Percentiles rank a stretch among this genome's conserved stretches.
phyloP scores from a whole-genome alignment of 2,797 vertebrate genomes.

The Hippoglossus hippoglossus region DNA sequence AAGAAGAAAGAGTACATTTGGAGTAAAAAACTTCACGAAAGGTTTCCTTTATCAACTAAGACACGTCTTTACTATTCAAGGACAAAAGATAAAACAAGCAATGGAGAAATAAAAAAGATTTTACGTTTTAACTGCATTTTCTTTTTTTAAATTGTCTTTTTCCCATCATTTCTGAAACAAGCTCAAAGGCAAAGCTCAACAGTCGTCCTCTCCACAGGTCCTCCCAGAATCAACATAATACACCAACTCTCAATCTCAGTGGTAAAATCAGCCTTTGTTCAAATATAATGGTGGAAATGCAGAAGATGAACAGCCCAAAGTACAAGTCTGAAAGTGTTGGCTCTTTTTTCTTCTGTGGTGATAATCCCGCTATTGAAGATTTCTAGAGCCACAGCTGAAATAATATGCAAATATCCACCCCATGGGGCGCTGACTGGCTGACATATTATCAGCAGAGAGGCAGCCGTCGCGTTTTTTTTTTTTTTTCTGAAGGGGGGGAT shows the following conservation, averaged over 20 bases:
- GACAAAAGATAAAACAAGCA: constrained; percentile 5
- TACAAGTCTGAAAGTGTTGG: constrained; percentile 48
- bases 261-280: constrained; percentile 65
- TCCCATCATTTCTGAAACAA: constrained; percentile 24
- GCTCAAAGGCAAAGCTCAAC: constrained; percentile 24
- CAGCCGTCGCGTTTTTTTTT: constrained; percentile 68
- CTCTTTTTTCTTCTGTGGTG: constrained; percentile 63
- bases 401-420: constrained; percentile 82
- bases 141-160: background rate
- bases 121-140: constrained; percentile 12
- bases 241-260: constrained; percentile 47
- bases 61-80: constrained; percentile 12
- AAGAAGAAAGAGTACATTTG: constrained; percentile 13
- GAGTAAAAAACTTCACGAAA: constrained; percentile 27
- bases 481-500: constrained; percentile 22
- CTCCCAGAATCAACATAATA: constrained; percentile 38
- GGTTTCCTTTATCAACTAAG: constrained; percentile 16
- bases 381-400: constrained; percentile 75
- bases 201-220: constrained; percentile 35
- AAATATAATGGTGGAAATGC: constrained; percentile 43
- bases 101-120: background rate
- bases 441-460: constrained; percentile 82
- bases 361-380: constrained; percentile 82
- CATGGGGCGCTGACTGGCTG: constrained; percentile 71
- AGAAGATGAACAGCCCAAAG: constrained; percentile 41